These are phyloP conservation scores for Hemitrygon akajei DNA, from an alignment of 2,797 vertebrate genomes.

Conservation along the genomic window DNA sequence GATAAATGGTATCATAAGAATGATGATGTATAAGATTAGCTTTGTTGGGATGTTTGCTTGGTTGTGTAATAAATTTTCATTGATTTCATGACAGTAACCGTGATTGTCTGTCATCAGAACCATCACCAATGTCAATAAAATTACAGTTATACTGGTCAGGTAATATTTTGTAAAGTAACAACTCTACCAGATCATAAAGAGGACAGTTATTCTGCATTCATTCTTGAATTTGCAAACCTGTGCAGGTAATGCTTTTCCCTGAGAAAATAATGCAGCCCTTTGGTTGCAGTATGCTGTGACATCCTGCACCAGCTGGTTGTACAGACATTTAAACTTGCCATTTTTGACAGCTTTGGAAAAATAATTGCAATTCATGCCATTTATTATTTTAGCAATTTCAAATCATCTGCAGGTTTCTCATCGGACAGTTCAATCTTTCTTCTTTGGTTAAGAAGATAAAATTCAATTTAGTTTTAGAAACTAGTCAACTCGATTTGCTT, in stretches of 20 bases:
- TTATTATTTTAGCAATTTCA: neutral
- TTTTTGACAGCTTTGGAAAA: conserved; percentile 13
- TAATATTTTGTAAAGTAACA: neutral
- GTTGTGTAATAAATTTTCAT: neutral
- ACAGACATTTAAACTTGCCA: conserved; percentile 10
- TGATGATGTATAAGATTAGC: neutral
- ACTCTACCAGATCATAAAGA: neutral
- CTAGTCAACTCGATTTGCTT: neutral
- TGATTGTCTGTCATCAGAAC: neutral
- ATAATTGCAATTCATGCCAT: neutral
- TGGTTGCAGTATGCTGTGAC: neutral
- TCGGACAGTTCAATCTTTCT: neutral
- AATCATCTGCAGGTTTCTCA: neutral
- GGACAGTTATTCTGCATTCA: neutral
- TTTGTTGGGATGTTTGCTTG: neutral
- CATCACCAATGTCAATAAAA: neutral
- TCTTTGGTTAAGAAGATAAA: neutral
- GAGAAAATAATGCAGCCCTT: neutral
- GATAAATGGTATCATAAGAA: neutral
- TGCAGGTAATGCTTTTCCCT: neutral
- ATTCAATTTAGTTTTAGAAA: neutral
- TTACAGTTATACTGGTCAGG: neutral
- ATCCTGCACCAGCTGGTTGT: neutral
- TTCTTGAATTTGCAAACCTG: neutral
- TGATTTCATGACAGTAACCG: neutral